These are phyloP conservation scores for Phalacrocorax pelagicus DNA, from an alignment of 2,113 vertebrate genomes.

Conservation along the genomic window DNA sequence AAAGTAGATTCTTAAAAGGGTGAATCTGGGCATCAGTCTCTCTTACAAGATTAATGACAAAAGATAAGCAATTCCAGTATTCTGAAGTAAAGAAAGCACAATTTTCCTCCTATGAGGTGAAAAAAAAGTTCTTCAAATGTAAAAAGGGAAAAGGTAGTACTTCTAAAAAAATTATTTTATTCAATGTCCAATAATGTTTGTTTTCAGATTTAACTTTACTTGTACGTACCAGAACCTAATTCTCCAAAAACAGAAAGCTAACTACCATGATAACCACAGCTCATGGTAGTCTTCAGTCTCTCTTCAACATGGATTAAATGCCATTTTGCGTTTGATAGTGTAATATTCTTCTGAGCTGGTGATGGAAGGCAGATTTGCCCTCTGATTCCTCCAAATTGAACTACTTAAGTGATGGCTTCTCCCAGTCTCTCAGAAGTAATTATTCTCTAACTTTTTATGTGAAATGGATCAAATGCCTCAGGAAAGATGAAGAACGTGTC, in stretches of 20 bases:
- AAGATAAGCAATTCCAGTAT: not conserved
- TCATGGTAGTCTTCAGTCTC: not conserved
- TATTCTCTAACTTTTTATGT: not conserved
- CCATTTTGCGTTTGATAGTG: not conserved
- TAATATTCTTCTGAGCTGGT: not conserved
- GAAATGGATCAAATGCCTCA: not conserved
- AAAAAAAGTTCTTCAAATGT: not conserved
- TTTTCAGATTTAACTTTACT: not conserved
- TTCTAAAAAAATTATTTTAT: not conserved
- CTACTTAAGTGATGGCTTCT: not conserved
- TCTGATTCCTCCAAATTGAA: not conserved
- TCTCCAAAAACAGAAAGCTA: not conserved
- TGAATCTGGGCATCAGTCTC: not conserved
- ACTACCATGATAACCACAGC: not conserved
- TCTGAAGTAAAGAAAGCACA: not conserved
- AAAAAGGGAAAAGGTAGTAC: not conserved
- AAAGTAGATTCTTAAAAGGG: not conserved
- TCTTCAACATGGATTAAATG: not conserved
- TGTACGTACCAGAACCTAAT: not conserved
- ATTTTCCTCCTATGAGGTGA: not conserved
- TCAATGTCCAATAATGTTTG: not conserved
- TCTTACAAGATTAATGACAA: not conserved
- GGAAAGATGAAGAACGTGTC: not conserved
- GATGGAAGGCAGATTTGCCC: not conserved
- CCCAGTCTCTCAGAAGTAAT: not conserved